A percentile compares a stretch with the other conserved stretches of the same genome.
Evolutionary conservation across 2,113 vertebrate species (phyloP).

Genomic region (Formicarius rufipectus): DNA sequence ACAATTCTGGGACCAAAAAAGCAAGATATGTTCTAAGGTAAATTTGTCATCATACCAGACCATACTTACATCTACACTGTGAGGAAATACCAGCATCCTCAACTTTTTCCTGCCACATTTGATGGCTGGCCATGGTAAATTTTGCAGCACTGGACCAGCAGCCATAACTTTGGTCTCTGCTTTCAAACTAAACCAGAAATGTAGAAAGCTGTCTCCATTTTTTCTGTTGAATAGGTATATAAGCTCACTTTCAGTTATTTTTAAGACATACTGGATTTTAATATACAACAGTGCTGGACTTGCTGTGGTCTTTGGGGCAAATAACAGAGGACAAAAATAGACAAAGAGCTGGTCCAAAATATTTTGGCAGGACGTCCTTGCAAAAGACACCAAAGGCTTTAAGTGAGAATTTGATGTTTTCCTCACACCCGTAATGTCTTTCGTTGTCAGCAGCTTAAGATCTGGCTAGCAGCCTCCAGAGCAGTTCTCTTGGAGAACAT

Average conservation of each 20-base stretch:
- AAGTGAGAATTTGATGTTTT: neutral
- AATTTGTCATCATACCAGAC: neutral
- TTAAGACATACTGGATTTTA: neutral
- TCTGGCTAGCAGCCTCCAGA: neutral
- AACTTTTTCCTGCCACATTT: neutral
- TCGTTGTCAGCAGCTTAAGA: neutral
- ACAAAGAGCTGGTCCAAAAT: neutral
- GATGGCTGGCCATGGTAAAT: neutral
- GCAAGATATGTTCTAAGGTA: neutral
- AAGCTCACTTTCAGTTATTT: neutral
- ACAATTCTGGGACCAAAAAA: neutral
- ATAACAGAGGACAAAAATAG: neutral
- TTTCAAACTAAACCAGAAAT: neutral
- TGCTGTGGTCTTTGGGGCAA: neutral
- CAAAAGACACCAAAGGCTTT: neutral
- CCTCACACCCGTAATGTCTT: neutral
- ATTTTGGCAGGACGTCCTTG: neutral
- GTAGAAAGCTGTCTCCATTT: neutral
- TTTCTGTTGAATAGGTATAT: neutral
- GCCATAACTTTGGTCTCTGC: neutral
- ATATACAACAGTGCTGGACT: neutral
- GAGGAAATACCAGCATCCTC: neutral
- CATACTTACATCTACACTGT: accelerated
- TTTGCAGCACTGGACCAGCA: neutral
- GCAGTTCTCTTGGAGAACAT: neutral